A percentile compares a stretch with the other conserved stretches of the same genome.
Evolutionary conservation across 1,140 invertebrate species (phyloP).

Genomic region (Diorhabda sublineata): DNA sequence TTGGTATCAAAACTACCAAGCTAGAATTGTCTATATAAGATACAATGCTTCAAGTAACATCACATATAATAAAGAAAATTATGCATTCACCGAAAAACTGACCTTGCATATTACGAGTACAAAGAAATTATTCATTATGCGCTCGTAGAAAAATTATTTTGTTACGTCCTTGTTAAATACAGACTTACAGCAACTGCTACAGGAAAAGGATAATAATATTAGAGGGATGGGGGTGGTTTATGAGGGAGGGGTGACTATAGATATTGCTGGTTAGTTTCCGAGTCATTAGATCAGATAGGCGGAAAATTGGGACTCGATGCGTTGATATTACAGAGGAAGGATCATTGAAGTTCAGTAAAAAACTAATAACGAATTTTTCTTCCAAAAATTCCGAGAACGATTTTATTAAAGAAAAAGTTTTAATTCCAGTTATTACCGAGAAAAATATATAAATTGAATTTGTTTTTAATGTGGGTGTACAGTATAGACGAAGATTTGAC

Average conservation of each 20-base stretch:
- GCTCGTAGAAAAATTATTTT: neutral
- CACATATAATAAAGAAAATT: too few relatives aligned
- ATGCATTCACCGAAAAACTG: too few relatives aligned
- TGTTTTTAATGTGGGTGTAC: too few relatives aligned
- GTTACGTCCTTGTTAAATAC: conserved; percentile 1
- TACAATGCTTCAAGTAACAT: too few relatives aligned
- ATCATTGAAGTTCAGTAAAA: neutral
- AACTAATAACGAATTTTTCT: neutral
- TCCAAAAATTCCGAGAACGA: neutral
- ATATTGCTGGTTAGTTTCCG: conserved; percentile 22
- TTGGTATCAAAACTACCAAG: too few relatives aligned
- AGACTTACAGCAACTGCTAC: neutral
- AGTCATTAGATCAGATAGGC: conserved; percentile 19
- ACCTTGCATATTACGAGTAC: too few relatives aligned
- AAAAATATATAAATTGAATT: too few relatives aligned
- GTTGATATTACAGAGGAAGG: neutral
- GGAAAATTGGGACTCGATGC: conserved; percentile 17
- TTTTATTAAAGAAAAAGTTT: neutral
- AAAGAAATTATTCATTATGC: too few relatives aligned
- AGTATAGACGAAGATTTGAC: too few relatives aligned
- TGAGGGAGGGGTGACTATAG: conserved; percentile 13
- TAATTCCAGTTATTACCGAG: too few relatives aligned
- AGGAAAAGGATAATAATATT: neutral
- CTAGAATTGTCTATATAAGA: too few relatives aligned
- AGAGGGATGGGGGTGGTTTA: neutral